A percentile compares a stretch with the other conserved stretches of the same genome.
Conservation (phyloP, 2,113 vertebrate species). For the Ondatra zibethicus region DNA sequence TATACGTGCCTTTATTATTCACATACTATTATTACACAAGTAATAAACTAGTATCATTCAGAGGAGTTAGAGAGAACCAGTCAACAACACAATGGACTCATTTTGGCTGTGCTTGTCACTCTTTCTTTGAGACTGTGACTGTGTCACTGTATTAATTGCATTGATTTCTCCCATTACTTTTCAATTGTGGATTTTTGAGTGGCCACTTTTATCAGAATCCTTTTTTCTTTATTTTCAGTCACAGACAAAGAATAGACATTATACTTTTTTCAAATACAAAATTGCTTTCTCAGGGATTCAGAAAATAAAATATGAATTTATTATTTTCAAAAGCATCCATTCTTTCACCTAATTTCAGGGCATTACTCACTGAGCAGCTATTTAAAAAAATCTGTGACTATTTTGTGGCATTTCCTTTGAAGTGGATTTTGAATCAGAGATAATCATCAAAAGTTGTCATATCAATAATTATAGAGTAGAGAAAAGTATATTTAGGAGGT, state of each 20-base stretch:
- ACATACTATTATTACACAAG: not conserved
- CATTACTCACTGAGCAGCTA: not conserved
- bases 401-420: not conserved
- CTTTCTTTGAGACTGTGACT: not conserved
- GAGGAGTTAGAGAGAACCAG: not conserved
- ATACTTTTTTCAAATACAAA: not conserved
- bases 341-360: not conserved
- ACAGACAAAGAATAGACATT: not conserved
- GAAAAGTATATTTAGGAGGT: slow-evolving; percentile 37
- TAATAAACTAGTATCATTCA: not conserved
- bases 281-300: not conserved
- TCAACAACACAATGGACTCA: not conserved
- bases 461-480: slow-evolving; percentile 58
- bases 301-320: not conserved
- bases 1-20: not conserved
- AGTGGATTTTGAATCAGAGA: slow-evolving; percentile 30
- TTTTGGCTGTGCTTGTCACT: not conserved
- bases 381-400: not conserved
- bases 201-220: not conserved
- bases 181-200: not conserved
- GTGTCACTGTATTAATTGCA: not conserved
- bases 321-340: not conserved
- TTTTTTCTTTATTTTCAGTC: not conserved
- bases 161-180: not conserved
- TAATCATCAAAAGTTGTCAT: slow-evolving; percentile 46